phyloP scores from a whole-genome alignment of 2,888 invertebrate species.

The Bombyx huttoni region DNA sequence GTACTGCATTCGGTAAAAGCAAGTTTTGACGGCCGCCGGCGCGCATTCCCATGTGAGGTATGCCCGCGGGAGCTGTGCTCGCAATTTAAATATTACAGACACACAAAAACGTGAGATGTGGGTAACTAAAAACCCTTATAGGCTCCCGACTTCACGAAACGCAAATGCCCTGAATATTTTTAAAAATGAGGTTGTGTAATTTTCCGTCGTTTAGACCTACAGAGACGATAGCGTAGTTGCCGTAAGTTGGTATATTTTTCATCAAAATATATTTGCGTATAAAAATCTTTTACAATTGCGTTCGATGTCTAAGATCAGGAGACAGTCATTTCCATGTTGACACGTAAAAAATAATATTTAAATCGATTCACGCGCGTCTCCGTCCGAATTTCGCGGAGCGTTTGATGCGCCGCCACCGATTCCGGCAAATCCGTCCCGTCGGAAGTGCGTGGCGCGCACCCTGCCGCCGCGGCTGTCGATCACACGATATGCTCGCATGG shows the following conservation, averaged over 20 bases:
- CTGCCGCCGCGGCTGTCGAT: constrained; percentile 43
- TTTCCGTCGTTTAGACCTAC: constrained; percentile 48
- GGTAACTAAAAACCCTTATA: constrained; percentile 64
- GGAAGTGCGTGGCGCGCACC: constrained; percentile 66
- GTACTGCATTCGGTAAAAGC: constrained; percentile 65
- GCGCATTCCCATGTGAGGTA: constrained; percentile 68
- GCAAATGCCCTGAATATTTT: constrained; percentile 51
- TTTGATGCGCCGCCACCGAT: constrained; percentile 71
- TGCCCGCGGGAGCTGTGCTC: constrained; percentile 66
- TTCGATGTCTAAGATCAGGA: constrained; percentile 21
- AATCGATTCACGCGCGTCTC: constrained; percentile 66
- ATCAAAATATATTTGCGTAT: not conserved
- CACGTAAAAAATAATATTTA: constrained; percentile 59
- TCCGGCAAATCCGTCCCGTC: constrained; percentile 73
- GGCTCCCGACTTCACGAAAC: constrained; percentile 45
- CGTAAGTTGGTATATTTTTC: not conserved
- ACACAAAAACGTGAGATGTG: constrained; percentile 70
- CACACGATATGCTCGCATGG: constrained; percentile 56
- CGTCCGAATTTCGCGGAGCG: constrained; percentile 66
- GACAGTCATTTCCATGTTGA: constrained; percentile 56
- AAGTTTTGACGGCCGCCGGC: constrained; percentile 59
- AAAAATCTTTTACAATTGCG: constrained; percentile 3
- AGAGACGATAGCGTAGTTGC: not conserved
- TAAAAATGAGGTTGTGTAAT: constrained; percentile 53
- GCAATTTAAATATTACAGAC: constrained; percentile 71